Percentiles rank a stretch among this genome's conserved stretches.
phyloP scores from a whole-genome alignment of 1,140 invertebrate species.

The Steinernema feltiae region DNA sequence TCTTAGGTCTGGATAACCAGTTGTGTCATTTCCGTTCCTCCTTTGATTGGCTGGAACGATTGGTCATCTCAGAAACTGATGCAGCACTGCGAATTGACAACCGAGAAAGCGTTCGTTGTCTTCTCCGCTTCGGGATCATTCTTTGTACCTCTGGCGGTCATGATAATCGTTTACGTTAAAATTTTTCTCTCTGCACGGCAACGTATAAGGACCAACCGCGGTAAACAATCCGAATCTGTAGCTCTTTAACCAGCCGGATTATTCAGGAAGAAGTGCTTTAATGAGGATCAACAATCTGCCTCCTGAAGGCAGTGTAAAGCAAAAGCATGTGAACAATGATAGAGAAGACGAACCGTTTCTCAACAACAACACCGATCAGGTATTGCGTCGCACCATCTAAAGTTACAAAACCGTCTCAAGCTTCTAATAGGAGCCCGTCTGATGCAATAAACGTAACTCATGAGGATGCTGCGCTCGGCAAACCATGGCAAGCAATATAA shows the following conservation, averaged over 20 bases:
- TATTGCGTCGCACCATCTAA: no score
- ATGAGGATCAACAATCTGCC: slow-evolving; percentile 40
- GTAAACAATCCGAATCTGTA: no score
- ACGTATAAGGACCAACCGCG: slow-evolving; percentile 56
- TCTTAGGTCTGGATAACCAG: slow-evolving; percentile 81
- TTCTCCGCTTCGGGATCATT: slow-evolving; percentile 91
- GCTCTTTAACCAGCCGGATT: background rate
- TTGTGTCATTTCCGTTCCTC: slow-evolving; percentile 85
- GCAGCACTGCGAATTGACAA: slow-evolving; percentile 59
- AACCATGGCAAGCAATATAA: no score
- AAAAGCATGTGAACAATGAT: slow-evolving; percentile 17
- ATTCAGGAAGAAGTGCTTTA: slow-evolving; percentile 51
- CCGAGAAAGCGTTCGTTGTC: slow-evolving; percentile 78
- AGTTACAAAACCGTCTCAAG: no score
- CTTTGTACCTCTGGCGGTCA: slow-evolving; percentile 85
- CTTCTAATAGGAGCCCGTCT: no score
- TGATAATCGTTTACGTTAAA: slow-evolving; percentile 89
- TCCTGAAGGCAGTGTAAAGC: slow-evolving; percentile 22
- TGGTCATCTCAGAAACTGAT: slow-evolving; percentile 76
- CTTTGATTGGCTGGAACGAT: slow-evolving; percentile 91
- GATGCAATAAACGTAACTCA: no score
- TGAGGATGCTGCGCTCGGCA: no score
- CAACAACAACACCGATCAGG: background rate
- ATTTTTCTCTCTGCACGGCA: slow-evolving; percentile 83
- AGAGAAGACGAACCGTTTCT: slow-evolving; percentile 21